Percentiles rank a stretch among this genome's conserved stretches.
Evolutionary conservation across 1,140 invertebrate species (phyloP).

Genomic region (Pogonus chalceus): DNA sequence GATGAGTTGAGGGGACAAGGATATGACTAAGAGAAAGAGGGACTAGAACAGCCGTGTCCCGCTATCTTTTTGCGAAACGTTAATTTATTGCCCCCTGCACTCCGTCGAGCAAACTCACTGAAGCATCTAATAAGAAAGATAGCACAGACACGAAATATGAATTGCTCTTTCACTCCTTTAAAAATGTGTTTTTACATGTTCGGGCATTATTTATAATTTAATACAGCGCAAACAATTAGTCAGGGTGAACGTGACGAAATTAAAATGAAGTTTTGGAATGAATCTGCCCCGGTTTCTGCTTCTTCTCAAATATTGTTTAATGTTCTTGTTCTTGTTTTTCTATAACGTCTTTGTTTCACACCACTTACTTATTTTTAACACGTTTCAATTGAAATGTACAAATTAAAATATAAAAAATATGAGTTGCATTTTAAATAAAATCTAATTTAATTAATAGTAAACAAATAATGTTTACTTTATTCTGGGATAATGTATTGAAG

Average conservation of each 20-base stretch:
- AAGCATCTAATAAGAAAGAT: slow-evolving; percentile 7
- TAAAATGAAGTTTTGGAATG: slow-evolving; percentile 2
- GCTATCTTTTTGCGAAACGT: slow-evolving; percentile 3
- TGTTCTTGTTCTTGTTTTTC: neutral
- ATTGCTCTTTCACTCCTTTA: neutral
- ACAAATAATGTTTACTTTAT: neutral
- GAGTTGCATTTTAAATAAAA: neutral
- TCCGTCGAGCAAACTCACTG: neutral
- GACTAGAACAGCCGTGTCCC: neutral
- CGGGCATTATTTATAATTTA: slow-evolving; percentile 6
- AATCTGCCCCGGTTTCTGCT: neutral
- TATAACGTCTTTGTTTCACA: neutral
- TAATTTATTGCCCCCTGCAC: slow-evolving; percentile 4
- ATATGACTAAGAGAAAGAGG: neutral
- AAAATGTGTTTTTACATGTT: slow-evolving; percentile 6
- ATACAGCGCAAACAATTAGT: slow-evolving; percentile 4
- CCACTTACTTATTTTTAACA: neutral
- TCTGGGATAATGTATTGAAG: neutral
- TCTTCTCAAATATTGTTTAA: neutral
- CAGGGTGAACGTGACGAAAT: slow-evolving; percentile 3
- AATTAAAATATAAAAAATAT: neutral
- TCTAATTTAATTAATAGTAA: neutral
- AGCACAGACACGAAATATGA: slow-evolving; percentile 5
- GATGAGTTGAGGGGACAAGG: neutral
- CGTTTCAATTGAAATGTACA: neutral